A percentile compares a stretch with the other conserved stretches of the same genome.
These are phyloP conservation scores for Crotalus horridus DNA, from an alignment of 2,113 vertebrate species.

Conservation along the genomic window DNA sequence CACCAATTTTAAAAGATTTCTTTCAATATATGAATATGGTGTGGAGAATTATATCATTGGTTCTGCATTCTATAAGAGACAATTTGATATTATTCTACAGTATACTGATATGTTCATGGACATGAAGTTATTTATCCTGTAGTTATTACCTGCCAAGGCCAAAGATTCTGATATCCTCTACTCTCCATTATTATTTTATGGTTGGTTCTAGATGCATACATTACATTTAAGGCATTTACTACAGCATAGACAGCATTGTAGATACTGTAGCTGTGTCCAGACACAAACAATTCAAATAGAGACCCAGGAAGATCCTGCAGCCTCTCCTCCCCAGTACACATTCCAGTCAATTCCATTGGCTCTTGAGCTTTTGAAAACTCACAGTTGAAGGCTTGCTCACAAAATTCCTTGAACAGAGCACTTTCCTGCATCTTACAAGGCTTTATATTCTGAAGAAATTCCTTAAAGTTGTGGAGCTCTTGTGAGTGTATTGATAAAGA, in stretches of 20 bases:
- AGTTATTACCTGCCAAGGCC: background rate
- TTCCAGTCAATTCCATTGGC: background rate
- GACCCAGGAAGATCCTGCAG: background rate
- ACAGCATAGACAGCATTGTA: background rate
- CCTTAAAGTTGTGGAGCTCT: background rate
- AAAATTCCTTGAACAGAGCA: background rate
- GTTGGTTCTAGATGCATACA: background rate
- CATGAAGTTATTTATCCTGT: background rate
- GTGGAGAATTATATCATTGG: background rate
- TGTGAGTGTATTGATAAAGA: background rate
- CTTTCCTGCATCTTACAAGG: background rate
- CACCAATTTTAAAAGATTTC: background rate
- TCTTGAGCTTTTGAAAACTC: background rate
- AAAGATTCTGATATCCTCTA: background rate
- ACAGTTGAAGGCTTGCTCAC: background rate
- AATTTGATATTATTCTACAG: background rate
- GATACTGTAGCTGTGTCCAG: background rate
- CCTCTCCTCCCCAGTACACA: background rate
- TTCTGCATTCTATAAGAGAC: background rate
- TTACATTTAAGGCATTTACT: background rate
- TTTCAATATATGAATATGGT: background rate
- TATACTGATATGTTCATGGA: background rate
- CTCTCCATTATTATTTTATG: background rate
- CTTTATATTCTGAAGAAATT: background rate
- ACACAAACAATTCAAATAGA: background rate